These are phyloP conservation scores for Patiria miniata DNA, from an alignment of 35 echinoderm and acorn worm genomes.

Conservation along the genomic window DNA sequence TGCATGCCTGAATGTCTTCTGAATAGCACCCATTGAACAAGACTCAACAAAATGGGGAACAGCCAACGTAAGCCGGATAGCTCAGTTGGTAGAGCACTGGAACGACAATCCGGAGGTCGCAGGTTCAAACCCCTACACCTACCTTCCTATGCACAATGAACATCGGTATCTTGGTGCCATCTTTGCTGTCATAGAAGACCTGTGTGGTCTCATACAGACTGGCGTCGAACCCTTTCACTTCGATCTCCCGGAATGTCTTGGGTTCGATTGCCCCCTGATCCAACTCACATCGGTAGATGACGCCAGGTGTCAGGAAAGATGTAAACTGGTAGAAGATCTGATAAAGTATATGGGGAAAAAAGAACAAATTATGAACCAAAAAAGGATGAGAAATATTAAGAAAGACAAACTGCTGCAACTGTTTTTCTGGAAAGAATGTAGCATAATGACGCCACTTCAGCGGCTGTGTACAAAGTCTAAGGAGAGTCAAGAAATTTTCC, in stretches of 20 bases:
- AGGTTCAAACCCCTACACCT: too few relatives aligned
- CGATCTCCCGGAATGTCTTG: constrained; percentile 77
- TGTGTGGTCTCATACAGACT: constrained; percentile 73
- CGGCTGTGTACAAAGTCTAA: too few relatives aligned
- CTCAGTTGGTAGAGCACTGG: too few relatives aligned
- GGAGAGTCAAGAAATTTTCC: too few relatives aligned
- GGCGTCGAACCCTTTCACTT: constrained; percentile 83
- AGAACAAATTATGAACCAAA: background rate
- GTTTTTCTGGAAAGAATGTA: too few relatives aligned
- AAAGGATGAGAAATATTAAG: background rate
- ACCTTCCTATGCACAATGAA: constrained; percentile 97
- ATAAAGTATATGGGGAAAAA: background rate
- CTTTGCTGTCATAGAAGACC: constrained; percentile 87
- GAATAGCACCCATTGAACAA: too few relatives aligned
- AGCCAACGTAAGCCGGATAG: too few relatives aligned
- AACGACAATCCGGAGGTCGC: too few relatives aligned
- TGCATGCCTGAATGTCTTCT: too few relatives aligned
- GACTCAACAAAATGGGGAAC: too few relatives aligned
- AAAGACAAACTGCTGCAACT: too few relatives aligned
- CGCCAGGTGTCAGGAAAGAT: constrained; percentile 86
- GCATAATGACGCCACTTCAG: background rate
- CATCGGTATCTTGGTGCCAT: constrained; percentile 89
- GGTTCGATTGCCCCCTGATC: constrained; percentile 60
- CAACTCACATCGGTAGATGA: constrained; percentile 92
- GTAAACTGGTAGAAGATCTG: constrained; percentile 99